phyloP scores from a whole-genome alignment of 2,113 vertebrate genomes.

The Elaphurus davidianus region DNA sequence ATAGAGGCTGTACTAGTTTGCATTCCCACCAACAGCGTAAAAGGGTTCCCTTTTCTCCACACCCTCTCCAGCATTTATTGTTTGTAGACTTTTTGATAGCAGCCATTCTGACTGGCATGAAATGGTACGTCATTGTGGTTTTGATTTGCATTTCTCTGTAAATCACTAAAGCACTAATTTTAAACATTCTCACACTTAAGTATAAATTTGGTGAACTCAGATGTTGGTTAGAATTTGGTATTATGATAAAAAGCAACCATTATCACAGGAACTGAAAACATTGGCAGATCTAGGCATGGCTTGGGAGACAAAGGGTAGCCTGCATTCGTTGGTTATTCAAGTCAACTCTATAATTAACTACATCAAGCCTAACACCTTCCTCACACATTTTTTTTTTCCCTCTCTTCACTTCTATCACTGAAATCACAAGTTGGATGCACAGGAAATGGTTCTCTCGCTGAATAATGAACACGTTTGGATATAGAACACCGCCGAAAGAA shows the following conservation, averaged over 20 bases:
- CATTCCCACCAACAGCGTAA: background rate
- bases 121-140: background rate
- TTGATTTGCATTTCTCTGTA: background rate
- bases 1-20: background rate
- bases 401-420: constrained; percentile 31
- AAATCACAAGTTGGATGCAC: constrained; percentile 38
- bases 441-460: constrained; percentile 63
- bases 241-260: constrained; percentile 18
- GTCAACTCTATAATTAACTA: constrained; percentile 51
- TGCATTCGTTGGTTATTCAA: background rate
- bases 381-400: background rate
- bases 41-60: background rate
- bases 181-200: constrained; percentile 6
- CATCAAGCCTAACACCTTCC: background rate
- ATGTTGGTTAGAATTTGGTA: constrained; percentile 1
- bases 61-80: background rate
- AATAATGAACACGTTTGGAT: constrained; percentile 55
- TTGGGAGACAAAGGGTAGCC: background rate
- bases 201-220: background rate
- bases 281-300: background rate
- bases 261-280: constrained; percentile 27
- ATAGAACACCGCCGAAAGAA: background rate
- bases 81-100: background rate
- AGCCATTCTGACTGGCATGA: background rate
- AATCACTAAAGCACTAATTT: background rate